Conservation (phyloP, 2,113 vertebrate genomes). For the Misgurnus anguillicaudatus region DNA sequence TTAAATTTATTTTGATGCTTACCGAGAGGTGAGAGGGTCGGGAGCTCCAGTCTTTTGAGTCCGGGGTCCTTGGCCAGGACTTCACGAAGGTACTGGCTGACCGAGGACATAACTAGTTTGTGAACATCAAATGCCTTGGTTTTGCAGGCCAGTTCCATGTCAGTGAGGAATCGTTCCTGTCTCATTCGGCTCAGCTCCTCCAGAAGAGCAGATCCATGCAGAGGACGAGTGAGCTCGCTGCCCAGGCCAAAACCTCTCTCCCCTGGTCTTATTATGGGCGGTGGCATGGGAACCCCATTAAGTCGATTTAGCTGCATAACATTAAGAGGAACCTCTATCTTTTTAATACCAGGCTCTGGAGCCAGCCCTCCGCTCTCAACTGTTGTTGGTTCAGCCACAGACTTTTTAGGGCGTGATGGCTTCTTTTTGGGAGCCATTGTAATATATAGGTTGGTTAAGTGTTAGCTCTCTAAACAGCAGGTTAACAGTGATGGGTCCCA, state of each 20-base stretch:
- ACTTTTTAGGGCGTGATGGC: slow-evolving; percentile 72
- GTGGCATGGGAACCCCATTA: slow-evolving; percentile 69
- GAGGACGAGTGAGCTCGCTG: slow-evolving; percentile 71
- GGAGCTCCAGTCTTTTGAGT: slow-evolving; percentile 78
- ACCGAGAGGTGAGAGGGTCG: slow-evolving; percentile 76
- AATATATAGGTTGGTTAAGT: not conserved
- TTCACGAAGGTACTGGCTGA: slow-evolving; percentile 79
- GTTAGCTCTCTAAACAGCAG: not conserved
- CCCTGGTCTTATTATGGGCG: slow-evolving; percentile 72
- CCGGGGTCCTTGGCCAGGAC: slow-evolving; percentile 79
- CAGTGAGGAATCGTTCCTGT: slow-evolving; percentile 80
- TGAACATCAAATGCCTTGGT: slow-evolving; percentile 83
- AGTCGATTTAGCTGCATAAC: slow-evolving; percentile 76
- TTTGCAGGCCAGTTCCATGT: slow-evolving; percentile 82
- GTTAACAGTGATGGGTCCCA: not conserved
- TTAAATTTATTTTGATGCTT: slow-evolving; percentile 14
- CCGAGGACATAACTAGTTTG: slow-evolving; percentile 79
- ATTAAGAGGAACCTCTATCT: slow-evolving; percentile 77
- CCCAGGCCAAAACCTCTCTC: slow-evolving; percentile 76
- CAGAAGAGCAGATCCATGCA: slow-evolving; percentile 75
- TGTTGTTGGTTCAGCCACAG: slow-evolving; percentile 53
- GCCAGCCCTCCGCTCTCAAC: slow-evolving; percentile 60
- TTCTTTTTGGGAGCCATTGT: slow-evolving; percentile 83
- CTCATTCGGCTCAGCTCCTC: slow-evolving; percentile 81
- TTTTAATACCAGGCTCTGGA: slow-evolving; percentile 66